These are phyloP conservation scores for Drosophila navojoa DNA, from an alignment of 1,140 invertebrate genomes.

Conservation along the genomic window DNA sequence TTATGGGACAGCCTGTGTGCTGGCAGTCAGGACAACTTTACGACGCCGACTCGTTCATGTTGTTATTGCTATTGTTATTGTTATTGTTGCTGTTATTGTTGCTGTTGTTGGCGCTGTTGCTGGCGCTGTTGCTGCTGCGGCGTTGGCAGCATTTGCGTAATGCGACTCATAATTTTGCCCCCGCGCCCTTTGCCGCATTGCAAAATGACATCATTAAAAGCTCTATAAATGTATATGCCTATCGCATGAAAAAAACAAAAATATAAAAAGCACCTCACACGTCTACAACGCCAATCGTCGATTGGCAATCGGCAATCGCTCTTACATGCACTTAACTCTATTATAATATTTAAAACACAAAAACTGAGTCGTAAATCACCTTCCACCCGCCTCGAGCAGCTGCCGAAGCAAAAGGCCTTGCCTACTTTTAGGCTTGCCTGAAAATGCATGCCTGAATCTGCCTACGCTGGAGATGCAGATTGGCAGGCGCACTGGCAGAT, in stretches of 20 bases:
- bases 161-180: slow-evolving; percentile 33
- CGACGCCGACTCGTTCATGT: background rate
- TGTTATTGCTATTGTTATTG: slow-evolving; percentile 15
- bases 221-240: slow-evolving; percentile 42
- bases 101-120: background rate
- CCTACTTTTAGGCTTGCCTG: background rate
- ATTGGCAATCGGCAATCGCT: background rate
- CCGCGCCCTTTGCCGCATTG: slow-evolving; percentile 6
- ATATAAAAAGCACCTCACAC: too few relatives aligned
- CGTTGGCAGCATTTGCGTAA: slow-evolving; percentile 21
- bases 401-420: background rate
- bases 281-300: background rate
- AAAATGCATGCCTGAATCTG: too few relatives aligned
- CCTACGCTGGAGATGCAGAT: too few relatives aligned
- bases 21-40: slow-evolving; percentile 5
- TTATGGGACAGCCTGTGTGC: background rate
- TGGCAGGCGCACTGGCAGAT: too few relatives aligned
- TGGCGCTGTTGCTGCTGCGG: slow-evolving; percentile 7
- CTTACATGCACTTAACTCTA: slow-evolving; percentile 3
- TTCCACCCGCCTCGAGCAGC: background rate
- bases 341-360: background rate
- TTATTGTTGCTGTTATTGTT: slow-evolving; percentile 5
- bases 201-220: slow-evolving; percentile 29
- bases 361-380: background rate
- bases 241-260: slow-evolving; percentile 12